Evolutionary conservation across 2,113 vertebrate genomes (phyloP).

Genomic region (Paramormyrops kingsleyae): DNA sequence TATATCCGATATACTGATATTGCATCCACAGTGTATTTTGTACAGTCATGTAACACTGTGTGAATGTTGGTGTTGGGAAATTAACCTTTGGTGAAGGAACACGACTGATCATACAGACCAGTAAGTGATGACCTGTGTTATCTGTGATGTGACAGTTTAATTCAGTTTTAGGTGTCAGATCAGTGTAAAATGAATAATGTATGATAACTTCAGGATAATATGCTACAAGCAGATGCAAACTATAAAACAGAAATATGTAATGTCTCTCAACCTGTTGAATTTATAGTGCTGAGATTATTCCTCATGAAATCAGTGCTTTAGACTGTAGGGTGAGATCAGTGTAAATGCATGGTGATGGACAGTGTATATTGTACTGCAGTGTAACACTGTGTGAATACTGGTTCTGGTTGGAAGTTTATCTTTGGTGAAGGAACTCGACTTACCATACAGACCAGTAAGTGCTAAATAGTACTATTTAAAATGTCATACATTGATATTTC

Average conservation of each 20-base stretch:
- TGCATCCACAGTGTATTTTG: not conserved
- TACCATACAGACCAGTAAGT: not conserved
- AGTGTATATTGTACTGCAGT: not conserved
- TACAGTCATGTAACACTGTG: conserved; percentile 2
- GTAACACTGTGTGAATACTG: conserved; percentile 2
- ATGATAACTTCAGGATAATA: not conserved
- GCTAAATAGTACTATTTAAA: not conserved
- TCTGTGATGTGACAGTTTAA: not conserved
- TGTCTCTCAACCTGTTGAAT: not conserved
- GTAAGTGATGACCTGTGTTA: not conserved
- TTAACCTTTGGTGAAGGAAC: conserved; percentile 10
- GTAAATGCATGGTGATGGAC: not conserved
- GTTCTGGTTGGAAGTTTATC: not conserved
- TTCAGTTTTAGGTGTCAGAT: not conserved
- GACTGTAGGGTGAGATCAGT: not conserved
- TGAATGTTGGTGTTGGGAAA: not conserved
- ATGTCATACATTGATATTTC: not conserved
- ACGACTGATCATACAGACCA: not conserved
- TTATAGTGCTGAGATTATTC: not conserved
- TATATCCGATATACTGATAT: not conserved
- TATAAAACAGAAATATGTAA: not conserved
- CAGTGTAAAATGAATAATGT: not conserved
- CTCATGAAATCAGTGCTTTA: not conserved
- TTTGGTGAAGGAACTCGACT: conserved; percentile 4
- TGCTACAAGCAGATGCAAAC: not conserved